A percentile compares a stretch with the other conserved stretches of the same genome.
Evolutionary conservation across 2,888 invertebrate species (phyloP).

Genomic region (Dendrolimus houi): DNA sequence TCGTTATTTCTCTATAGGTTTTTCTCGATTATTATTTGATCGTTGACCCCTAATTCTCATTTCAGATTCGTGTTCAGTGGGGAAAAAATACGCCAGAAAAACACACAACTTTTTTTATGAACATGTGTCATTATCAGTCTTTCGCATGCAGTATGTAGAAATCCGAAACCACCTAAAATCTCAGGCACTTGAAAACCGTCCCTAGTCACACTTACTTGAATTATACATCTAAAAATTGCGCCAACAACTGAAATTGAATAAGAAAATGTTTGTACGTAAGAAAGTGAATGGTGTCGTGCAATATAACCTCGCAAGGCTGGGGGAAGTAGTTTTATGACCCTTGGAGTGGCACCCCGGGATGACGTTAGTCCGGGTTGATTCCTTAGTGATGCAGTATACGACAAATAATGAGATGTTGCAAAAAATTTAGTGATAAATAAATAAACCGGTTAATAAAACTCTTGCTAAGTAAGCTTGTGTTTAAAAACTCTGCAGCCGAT

Average conservation of each 20-base stretch:
- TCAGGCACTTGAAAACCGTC: background rate
- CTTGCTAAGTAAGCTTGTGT: no score
- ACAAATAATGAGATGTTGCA: conserved; percentile 13
- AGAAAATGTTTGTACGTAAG: conserved; percentile 16
- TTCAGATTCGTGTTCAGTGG: no score
- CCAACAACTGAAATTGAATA: background rate
- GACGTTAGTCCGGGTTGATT: conserved; percentile 63
- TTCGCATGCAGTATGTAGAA: no score
- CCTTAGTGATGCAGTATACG: conserved; percentile 45
- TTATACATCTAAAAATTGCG: background rate
- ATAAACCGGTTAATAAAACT: no score
- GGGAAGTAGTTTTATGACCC: conserved; percentile 71
- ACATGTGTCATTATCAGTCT: no score
- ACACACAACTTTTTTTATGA: no score
- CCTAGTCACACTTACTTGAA: background rate
- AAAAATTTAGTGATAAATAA: no score
- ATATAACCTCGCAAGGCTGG: conserved; percentile 40
- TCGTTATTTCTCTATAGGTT: no score
- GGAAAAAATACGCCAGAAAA: no score
- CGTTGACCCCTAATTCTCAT: no score
- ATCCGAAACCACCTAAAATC: background rate
- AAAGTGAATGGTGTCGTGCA: conserved; percentile 38
- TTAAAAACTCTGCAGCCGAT: no score
- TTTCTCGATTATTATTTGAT: no score
- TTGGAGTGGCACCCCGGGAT: conserved; percentile 56